Base-by-base conservation (phyloP, 2,797 vertebrate genomes). In the Echeneis naucrates region DNA sequence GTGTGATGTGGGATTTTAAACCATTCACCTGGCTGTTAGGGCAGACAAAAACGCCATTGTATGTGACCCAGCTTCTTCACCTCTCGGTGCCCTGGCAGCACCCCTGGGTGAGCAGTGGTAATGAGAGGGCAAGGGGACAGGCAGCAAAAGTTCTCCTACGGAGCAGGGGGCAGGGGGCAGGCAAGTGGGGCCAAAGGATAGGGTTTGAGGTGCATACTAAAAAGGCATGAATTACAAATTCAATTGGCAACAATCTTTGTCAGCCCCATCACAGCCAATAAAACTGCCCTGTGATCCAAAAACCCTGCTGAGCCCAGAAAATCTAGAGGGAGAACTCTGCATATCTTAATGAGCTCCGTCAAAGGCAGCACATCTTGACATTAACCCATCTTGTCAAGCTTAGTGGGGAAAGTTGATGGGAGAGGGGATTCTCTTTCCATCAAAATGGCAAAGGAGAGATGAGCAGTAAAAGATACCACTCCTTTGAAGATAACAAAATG, bases 261-360 rank as follows among this genome's bases (percentile, higher is more conserved):
- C 87, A 77, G 81, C 32, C 72, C 88, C 83, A 92, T 94, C 91
- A 85, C 53, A 27, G 80, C 91, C 88, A 93, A 94, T 94, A 89
- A 91, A 91, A 86, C 47, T 66, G 59, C 48, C 78, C 85, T 93
- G 77, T 93, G 92, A 93, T 94, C 92, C 82, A 79, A 82, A 84
- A 86, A 74, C 63, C 85, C 85, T 78, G 85, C 86, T 84, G 83
- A 89, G 88, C 85, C 84, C 56, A 77, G 88, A 80, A 67, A 89
- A 88, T 81, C 89, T 81, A 52, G 54, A 83, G 81, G 88, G 84
- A 86, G 57, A 58, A 55, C 59, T 70, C 38, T 88, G 93, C 86
- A 93, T 93, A 87, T 89, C 65, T 90, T 84, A 82, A 89, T 79
- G 60, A 70, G 30, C 12, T 37, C 38, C 26, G 58, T 92, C 88